Percentiles rank a stretch among this genome's conserved stretches.
Conservation (phyloP, 2,888 invertebrate species). For the Ectobius pallidus region DNA sequence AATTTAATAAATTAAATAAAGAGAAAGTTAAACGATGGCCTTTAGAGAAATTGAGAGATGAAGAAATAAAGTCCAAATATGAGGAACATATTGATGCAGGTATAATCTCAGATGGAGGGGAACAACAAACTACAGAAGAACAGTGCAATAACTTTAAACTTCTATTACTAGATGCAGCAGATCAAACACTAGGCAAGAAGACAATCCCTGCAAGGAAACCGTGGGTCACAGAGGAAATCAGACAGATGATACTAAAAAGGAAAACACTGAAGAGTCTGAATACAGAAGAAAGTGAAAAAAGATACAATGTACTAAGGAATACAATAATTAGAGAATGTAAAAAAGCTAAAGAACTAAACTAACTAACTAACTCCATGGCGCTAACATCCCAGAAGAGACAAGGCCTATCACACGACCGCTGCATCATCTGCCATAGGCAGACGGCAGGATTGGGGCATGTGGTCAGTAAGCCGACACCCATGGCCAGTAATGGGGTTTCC, state of each 20-base stretch:
- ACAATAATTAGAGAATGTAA: neutral
- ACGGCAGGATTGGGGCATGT: too few relatives aligned
- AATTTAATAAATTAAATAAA: neutral
- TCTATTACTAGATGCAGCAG: neutral
- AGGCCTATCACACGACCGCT: too few relatives aligned
- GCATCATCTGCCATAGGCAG: too few relatives aligned
- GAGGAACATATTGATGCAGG: neutral
- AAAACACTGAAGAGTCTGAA: neutral
- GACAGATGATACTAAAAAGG: neutral
- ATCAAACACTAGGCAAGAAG: neutral
- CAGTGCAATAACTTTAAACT: neutral
- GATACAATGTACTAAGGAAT: neutral
- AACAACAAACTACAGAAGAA: neutral
- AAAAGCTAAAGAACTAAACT: too few relatives aligned
- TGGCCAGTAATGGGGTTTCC: too few relatives aligned
- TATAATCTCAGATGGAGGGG: neutral
- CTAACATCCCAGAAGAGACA: too few relatives aligned
- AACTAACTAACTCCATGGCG: too few relatives aligned
- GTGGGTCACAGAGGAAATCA: neutral
- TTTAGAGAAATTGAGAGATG: neutral
- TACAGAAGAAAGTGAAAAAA: neutral
- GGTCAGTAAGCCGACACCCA: too few relatives aligned
- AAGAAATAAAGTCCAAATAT: neutral
- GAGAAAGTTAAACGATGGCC: neutral
- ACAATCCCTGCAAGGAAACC: neutral